Base-by-base conservation (phyloP, 2,888 invertebrate species). In the Steinernema hermaphroditum region DNA sequence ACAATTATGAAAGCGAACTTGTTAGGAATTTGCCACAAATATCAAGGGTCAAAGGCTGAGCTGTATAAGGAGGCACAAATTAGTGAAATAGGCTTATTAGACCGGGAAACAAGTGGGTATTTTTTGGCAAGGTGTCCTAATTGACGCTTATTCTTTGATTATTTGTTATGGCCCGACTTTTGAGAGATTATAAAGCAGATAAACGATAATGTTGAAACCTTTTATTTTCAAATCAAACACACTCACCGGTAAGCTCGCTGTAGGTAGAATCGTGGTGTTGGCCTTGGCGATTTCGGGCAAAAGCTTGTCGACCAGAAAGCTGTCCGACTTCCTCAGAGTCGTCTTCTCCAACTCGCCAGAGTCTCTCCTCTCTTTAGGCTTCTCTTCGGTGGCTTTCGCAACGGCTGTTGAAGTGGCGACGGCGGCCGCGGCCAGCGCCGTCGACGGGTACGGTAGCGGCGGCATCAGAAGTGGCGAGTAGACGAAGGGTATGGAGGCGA, bases 191-290 rank as follows among this genome's bases (percentile, higher is more conserved):
- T n/a, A n/a, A n/a, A n/a, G n/a, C 9, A 43, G 43, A 14, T 41
- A 14, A 41, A 41, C 8, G 41, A 41, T 41, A 14, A 41, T 9
- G 14, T 41, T 41, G 41, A 41, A 41, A 41, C 8, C 8, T 41
- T 9, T 41, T 41, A 41, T 8, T 41, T 41, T 41, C n/a, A n/a
- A n/a, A n/a, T n/a, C n/a, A n/a, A n/a, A n/a, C n/a, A n/a, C 29
- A 62, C 62, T 32, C 19, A 62, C 62, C 32, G 62, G 62, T 32
- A 62, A 62, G 29, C 62, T 62, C 16, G 62, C 62, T 14, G 62
- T 62, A 14, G 62, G 62, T 9, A 62, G 12, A 62, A 62, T 62
- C 6, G 62, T 16, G 16, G 32, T 32, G 32, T 62, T 62, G 16
- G 62, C 29, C 19, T 62, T 62, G 2, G 62, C 27, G 32, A 62